Percentiles rank a stretch among this genome's conserved stretches.
These are phyloP conservation scores for Silvanus unidentatus DNA, from an alignment of 2,888 invertebrate species.

Conservation along the genomic window DNA sequence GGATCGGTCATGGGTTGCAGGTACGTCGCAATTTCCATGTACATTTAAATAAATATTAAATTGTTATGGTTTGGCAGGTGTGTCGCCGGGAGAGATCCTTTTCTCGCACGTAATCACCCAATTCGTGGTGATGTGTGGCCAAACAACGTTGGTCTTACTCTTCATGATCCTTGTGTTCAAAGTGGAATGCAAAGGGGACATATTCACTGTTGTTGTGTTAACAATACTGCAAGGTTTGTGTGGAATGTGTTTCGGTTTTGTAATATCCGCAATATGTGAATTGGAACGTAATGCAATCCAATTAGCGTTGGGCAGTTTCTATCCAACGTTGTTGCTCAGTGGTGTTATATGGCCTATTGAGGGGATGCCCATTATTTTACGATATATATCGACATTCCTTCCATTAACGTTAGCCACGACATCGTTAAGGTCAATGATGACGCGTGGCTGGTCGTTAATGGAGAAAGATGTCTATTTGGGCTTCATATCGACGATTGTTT, in stretches of 20 bases:
- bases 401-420: slow-evolving; percentile 92
- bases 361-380: slow-evolving; percentile 81
- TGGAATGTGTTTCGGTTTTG: slow-evolving; percentile 95
- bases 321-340: slow-evolving; percentile 85
- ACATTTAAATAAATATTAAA: slow-evolving; percentile 1
- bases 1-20: slow-evolving; percentile 89
- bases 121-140: slow-evolving; percentile 91
- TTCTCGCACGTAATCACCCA: slow-evolving; percentile 92
- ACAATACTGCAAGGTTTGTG: slow-evolving; percentile 87
- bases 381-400: slow-evolving; percentile 73
- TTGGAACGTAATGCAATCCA: slow-evolving; percentile 91
- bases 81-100: slow-evolving; percentile 84
- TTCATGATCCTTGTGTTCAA: slow-evolving; percentile 89
- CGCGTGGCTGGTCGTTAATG: slow-evolving; percentile 77
- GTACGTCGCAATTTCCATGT: slow-evolving; percentile 39
- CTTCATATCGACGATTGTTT: slow-evolving; percentile 75
- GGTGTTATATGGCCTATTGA: slow-evolving; percentile 97
- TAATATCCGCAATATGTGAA: slow-evolving; percentile 88
- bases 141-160: slow-evolving; percentile 82
- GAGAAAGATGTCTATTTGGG: slow-evolving; percentile 84
- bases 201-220: slow-evolving; percentile 75
- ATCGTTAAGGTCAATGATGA: slow-evolving; percentile 77
- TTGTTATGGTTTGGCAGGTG: slow-evolving; percentile 52
- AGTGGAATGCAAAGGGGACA: slow-evolving; percentile 84
- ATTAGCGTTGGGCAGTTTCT: slow-evolving; percentile 87